Evolutionary conservation across 1,140 invertebrate species (phyloP).

Genomic region (Ridgeia piscesae): DNA sequence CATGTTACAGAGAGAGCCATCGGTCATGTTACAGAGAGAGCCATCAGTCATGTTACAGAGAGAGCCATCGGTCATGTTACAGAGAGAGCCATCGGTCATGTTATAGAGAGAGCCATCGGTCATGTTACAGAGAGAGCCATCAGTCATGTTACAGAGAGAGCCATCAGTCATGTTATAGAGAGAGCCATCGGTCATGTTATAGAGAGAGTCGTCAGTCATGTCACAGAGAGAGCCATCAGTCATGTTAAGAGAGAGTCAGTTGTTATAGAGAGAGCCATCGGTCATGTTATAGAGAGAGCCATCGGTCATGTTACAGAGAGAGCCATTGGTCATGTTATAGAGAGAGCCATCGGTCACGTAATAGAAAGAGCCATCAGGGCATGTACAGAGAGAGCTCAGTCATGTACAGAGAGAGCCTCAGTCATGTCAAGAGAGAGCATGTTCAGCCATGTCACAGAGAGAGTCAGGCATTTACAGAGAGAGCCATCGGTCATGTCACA

Average conservation of each 20-base stretch:
- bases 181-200: not conserved
- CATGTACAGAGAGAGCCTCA: too few species aligned
- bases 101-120: not conserved
- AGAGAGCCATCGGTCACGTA: too few species aligned
- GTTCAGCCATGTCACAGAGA: too few species aligned
- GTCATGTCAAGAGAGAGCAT: too few species aligned
- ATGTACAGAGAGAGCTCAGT: too few species aligned
- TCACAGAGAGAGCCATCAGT: not conserved
- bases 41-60: not conserved
- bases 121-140: not conserved
- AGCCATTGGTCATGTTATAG: too few species aligned
- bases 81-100: too few species aligned
- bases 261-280: too few species aligned
- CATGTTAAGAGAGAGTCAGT: not conserved
- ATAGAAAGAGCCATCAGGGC: too few species aligned
- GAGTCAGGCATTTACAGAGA: too few species aligned
- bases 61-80: not conserved
- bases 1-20: not conserved
- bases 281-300: not conserved
- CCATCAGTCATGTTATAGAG: not conserved
- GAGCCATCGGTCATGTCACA: too few species aligned
- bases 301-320: not conserved
- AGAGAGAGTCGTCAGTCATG: too few species aligned
- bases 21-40: not conserved
- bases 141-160: not conserved